Evolutionary conservation across 2,113 vertebrate species (phyloP), one percentile per base, ranked within the genome.

Genomic region (Mungos mungo): DNA sequence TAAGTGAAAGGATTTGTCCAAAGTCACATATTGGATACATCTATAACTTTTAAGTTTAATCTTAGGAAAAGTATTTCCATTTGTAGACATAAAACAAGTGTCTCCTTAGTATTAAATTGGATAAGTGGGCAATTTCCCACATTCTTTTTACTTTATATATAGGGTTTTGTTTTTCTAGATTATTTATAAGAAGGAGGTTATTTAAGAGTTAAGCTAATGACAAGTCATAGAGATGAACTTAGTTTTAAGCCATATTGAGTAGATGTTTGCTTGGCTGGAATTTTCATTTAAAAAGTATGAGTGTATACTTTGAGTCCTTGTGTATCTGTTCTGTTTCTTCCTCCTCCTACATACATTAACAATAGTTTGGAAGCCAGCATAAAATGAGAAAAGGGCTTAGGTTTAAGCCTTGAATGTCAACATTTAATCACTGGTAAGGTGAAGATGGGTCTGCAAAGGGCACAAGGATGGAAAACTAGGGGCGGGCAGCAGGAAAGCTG

Each of bases 131-230:
- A 57, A 16, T 89, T 83, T 89, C 87, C 29, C 76, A 79, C 54
- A 19, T 87, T 86, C n/a, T 89, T 82, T 79, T 89, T 83, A 47
- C 71, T 84, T 88, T 85, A 31, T 83, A 29, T 63, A 31, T n/a
- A n/a, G 65, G 45, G 41, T 74, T 96, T 90, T 88, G 21, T 41
- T 95, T 90, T 95, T 85, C 18, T 81, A 19, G 38, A 60, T 93
- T 84, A 71, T 52, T 96, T 96, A 88, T 60, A 84, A 74, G 65
- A 79, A 77, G 68, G 29, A 86, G 35, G 1, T 95, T 79, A 69
- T 45, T 29, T 45, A 45, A 81, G 33, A 74, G 45, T 86, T 85
- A 83, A 83, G 85, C 33, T 82, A 50, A 63, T 66, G 83, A 76
- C 29, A 89, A 85, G 16, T 57, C 69, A 29, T 57, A 60, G 77